Conservation (phyloP, 2,797 vertebrate genomes). For the Dendrocincla tyrannina region DNA sequence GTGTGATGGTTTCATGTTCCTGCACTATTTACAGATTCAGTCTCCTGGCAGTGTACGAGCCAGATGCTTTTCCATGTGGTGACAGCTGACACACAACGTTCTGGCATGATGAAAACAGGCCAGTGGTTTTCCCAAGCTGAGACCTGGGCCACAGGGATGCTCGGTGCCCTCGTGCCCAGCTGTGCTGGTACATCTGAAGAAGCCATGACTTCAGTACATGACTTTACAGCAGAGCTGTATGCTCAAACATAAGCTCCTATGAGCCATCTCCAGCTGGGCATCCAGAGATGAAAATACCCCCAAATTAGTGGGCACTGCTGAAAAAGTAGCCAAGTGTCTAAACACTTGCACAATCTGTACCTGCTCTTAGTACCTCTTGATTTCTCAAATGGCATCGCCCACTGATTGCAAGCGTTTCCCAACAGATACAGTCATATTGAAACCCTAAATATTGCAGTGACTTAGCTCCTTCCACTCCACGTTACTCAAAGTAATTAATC, state of each 20-base stretch:
- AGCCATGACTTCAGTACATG: background rate
- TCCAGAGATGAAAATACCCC: background rate
- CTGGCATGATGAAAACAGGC: background rate
- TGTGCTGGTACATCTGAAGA: background rate
- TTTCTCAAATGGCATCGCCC: constrained; percentile 4
- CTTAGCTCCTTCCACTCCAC: background rate
- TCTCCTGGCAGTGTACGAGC: background rate
- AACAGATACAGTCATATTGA: background rate
- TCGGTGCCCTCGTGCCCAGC: background rate
- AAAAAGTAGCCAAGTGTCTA: background rate
- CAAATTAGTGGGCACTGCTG: background rate
- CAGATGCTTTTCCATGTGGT: background rate
- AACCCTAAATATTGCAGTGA: background rate
- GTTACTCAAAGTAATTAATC: constrained; percentile 22
- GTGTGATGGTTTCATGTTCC: background rate
- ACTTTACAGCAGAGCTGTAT: background rate
- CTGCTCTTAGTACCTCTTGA: background rate
- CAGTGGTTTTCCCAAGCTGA: background rate
- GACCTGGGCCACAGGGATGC: background rate
- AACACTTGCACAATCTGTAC: constrained; percentile 16
- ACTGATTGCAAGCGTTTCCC: background rate
- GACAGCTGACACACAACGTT: background rate
- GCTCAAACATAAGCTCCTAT: background rate
- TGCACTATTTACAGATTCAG: background rate
- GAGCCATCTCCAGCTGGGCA: background rate